Conservation (phyloP, 2,888 invertebrate genomes). For the Arenicola marina region DNA sequence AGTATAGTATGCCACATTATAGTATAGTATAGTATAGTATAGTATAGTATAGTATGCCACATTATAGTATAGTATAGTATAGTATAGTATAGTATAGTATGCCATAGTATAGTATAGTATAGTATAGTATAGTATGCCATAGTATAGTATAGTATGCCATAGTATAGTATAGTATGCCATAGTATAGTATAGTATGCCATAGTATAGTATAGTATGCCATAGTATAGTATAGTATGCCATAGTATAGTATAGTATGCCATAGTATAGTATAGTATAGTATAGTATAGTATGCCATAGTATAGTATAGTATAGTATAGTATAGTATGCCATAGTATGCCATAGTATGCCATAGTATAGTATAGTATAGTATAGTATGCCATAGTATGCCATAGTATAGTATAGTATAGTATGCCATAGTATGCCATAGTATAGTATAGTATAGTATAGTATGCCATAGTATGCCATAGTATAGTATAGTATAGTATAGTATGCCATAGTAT, state of each 20-base stretch:
- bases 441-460: not conserved
- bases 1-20: not conserved
- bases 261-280: conserved; percentile 1
- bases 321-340: not conserved
- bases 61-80: conserved; percentile 5
- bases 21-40: too few species aligned
- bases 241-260: not conserved
- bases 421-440: not conserved
- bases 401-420: not conserved
- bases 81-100: not conserved
- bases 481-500: not conserved
- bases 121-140: not conserved
- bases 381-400: not conserved
- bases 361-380: not conserved
- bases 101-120: not conserved
- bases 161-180: not conserved
- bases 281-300: not conserved
- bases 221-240: not conserved
- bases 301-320: not conserved
- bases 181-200: not conserved
- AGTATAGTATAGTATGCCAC: too few species aligned
- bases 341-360: not conserved
- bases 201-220: not conserved
- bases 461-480: not conserved
- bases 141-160: not conserved